Conservation (phyloP, 2,888 invertebrate genomes). For the Andrena trimmerana region DNA sequence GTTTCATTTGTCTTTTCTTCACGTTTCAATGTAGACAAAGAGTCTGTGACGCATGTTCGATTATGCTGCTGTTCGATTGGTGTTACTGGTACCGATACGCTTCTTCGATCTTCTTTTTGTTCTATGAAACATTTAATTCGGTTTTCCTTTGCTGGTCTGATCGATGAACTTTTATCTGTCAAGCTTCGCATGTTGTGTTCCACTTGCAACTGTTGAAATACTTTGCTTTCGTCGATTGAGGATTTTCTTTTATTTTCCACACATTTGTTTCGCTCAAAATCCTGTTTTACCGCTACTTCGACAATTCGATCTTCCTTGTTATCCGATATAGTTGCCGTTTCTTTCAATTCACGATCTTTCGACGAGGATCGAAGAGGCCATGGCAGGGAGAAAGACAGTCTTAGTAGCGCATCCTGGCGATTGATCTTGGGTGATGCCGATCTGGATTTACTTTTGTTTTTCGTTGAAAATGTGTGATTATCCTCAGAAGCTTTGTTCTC, state of each 20-base stretch:
- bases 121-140: neutral
- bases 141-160: neutral
- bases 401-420: constrained; percentile 54
- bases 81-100: neutral
- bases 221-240: neutral
- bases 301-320: neutral
- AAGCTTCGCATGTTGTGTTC: neutral
- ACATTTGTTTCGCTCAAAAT: neutral
- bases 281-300: too few species aligned
- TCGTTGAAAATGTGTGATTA: constrained; percentile 9
- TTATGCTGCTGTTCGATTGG: neutral
- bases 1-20: neutral
- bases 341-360: constrained; percentile 49
- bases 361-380: constrained; percentile 63
- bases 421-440: constrained; percentile 66
- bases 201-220: neutral
- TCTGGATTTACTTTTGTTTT: constrained; percentile 63
- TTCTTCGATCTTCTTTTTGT: neutral
- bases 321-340: neutral
- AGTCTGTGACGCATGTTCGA: neutral
- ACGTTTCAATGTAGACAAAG: neutral
- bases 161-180: neutral
- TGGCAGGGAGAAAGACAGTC: constrained; percentile 62
- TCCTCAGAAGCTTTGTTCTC: constrained; percentile 31
- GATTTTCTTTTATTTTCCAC: constrained; percentile 9